A percentile compares a stretch with the other conserved stretches of the same genome.
phyloP scores from a whole-genome alignment of 2,113 vertebrate genomes.

The Otis tarda region DNA sequence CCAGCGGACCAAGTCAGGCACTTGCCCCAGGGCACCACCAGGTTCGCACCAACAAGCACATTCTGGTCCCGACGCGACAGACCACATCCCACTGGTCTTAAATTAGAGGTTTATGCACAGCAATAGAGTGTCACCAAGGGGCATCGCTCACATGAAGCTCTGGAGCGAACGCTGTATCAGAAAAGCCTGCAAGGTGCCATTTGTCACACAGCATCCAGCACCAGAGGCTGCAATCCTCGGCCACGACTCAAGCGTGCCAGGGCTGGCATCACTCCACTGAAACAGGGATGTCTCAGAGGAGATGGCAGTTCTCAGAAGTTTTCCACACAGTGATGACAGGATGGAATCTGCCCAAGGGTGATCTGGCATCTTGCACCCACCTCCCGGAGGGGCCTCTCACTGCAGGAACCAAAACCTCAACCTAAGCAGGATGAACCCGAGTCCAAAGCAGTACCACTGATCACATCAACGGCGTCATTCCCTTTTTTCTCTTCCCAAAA shows the following conservation, averaged over 20 bases:
- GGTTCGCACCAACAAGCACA: neutral
- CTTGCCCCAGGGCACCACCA: fast-evolving
- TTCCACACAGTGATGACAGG: fast-evolving
- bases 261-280: neutral
- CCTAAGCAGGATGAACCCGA: neutral
- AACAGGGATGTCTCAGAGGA: neutral
- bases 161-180: neutral
- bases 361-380: neutral
- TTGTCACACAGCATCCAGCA: neutral
- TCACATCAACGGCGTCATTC: neutral
- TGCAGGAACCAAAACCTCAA: neutral
- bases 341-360: neutral
- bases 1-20: too few species aligned
- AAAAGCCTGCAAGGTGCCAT: neutral
- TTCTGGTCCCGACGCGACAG: neutral
- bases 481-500: neutral
- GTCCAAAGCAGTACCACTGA: neutral
- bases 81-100: neutral
- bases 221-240: neutral
- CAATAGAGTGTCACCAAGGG: neutral
- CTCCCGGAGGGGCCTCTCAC: neutral
- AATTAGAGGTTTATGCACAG: neutral
- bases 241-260: neutral
- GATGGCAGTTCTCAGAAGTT: neutral
- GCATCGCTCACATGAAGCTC: neutral